A percentile compares a stretch with the other conserved stretches of the same genome.
Evolutionary conservation across 2,113 vertebrate genomes (phyloP).

Genomic region (Thalassarche chlororhynchos): DNA sequence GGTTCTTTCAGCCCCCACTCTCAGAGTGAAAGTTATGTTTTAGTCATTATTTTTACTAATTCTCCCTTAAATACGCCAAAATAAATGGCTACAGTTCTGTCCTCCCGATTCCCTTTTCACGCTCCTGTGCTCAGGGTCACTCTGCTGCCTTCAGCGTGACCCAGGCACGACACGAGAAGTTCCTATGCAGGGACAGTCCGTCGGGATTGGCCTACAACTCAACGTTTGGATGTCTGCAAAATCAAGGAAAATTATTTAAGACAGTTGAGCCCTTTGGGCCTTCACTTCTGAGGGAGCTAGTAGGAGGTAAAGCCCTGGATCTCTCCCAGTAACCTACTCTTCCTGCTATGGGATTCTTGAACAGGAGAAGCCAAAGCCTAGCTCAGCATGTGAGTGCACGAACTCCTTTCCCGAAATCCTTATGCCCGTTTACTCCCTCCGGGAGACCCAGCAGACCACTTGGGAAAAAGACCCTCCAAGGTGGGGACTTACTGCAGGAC

Average conservation of each 20-base stretch:
- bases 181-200: not conserved
- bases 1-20: not conserved
- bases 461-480: not conserved
- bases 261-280: not conserved
- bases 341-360: not conserved
- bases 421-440: fast-evolving
- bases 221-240: not conserved
- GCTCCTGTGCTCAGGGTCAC: not conserved
- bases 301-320: not conserved
- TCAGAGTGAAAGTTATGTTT: not conserved
- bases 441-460: not conserved
- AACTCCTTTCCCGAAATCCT: not conserved
- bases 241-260: not conserved
- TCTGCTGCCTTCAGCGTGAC: not conserved
- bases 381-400: not conserved
- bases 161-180: fast-evolving
- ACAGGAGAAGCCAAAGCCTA: not conserved
- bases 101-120: not conserved
- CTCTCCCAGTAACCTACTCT: not conserved
- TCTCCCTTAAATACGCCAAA: not conserved
- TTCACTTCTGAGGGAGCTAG: not conserved
- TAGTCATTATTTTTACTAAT: not conserved
- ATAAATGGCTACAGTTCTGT: not conserved
- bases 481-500: not conserved
- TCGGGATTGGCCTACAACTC: fast-evolving